Evolutionary conservation across 2,888 invertebrate species (phyloP).

Genomic region (Scaptomyza cyrtandrae): DNA sequence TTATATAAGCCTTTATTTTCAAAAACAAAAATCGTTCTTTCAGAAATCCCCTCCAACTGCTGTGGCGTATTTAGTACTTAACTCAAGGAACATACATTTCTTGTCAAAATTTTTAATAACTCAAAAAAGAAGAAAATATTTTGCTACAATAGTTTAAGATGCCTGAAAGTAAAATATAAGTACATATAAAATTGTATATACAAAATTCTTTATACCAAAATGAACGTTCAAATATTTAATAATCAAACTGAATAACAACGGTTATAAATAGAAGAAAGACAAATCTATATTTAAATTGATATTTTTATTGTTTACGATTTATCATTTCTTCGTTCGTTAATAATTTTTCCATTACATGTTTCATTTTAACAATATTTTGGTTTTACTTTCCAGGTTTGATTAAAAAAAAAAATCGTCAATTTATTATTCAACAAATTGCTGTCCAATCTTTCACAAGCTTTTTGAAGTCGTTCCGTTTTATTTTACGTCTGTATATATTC

Average conservation of each 20-base stretch:
- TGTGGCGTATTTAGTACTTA: conserved; percentile 67
- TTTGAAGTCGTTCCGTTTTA: background rate
- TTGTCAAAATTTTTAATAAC: background rate
- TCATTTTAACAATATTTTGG: conserved; percentile 53
- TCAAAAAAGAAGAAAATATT: background rate
- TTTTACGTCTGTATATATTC: background rate
- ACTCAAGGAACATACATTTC: background rate
- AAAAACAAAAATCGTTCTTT: conserved; percentile 10
- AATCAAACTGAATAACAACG: background rate
- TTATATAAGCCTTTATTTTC: background rate
- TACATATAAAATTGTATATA: no score
- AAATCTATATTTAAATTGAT: conserved; percentile 60
- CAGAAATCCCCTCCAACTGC: conserved; percentile 72
- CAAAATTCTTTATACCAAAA: no score
- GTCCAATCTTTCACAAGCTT: conserved; percentile 18
- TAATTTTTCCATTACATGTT: conserved; percentile 59
- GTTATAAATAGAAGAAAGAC: background rate
- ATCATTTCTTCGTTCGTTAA: conserved; percentile 49
- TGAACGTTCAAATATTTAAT: background rate
- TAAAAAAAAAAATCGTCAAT: conserved; percentile 23
- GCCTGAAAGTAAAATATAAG: no score
- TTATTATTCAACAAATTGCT: conserved; percentile 47
- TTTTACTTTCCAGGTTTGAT: conserved; percentile 15
- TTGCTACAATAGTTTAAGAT: background rate
- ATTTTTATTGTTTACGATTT: conserved; percentile 75